Evolutionary conservation across 2,797 vertebrate genomes (phyloP).

Genomic region (Lemur catta): DNA sequence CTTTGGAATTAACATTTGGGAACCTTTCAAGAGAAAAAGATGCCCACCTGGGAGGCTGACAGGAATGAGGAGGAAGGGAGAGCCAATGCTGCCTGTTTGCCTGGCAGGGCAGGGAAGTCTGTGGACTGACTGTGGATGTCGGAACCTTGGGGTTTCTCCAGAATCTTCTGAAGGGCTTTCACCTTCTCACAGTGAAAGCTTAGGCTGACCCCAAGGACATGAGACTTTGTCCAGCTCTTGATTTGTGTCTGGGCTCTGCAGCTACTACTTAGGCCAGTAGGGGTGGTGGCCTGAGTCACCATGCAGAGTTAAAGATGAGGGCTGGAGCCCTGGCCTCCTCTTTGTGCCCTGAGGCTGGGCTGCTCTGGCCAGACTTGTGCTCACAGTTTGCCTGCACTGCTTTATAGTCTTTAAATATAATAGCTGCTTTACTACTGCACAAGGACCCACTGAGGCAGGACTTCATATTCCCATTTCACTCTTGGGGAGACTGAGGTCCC

Average conservation of each 20-base stretch:
- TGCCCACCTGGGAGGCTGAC: background rate
- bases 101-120: too few relatives aligned
- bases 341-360: background rate
- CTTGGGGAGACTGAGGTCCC: background rate
- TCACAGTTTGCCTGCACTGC: background rate
- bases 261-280: background rate
- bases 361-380: background rate
- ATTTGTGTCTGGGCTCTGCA: background rate
- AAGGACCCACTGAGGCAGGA: background rate
- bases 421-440: background rate
- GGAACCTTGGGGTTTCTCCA: background rate
- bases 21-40: background rate
- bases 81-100: fast-evolving
- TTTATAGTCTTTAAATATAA: background rate
- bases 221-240: background rate
- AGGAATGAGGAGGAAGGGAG: background rate
- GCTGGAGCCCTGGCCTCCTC: background rate
- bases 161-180: background rate
- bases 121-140: background rate
- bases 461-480: background rate
- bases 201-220: background rate
- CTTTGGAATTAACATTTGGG: background rate
- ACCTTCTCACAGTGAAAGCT: background rate
- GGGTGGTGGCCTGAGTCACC: background rate
- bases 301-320: background rate